These are phyloP conservation scores for Apostichopus californicus DNA, from an alignment of 35 echinoderm and acorn worm species.

Conservation along the genomic window DNA sequence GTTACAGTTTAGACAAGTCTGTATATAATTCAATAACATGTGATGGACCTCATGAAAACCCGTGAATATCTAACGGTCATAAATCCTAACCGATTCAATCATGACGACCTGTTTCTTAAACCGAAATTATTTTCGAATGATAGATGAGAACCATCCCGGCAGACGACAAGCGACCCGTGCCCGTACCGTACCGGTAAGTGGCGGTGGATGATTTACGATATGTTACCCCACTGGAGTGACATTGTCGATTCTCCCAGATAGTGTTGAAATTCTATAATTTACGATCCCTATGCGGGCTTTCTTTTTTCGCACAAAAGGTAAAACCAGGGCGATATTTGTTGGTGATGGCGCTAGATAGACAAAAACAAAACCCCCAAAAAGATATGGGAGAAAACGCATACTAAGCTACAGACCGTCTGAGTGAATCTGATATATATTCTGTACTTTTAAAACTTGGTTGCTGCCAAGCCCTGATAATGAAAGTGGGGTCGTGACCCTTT, in stretches of 20 bases:
- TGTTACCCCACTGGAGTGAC: conserved; percentile 57
- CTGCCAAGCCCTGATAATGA: too few relatives aligned
- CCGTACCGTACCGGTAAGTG: conserved; percentile 39
- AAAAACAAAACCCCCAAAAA: background rate
- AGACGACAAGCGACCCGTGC: conserved; percentile 41
- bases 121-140: conserved; percentile 40
- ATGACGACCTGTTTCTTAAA: conserved; percentile 50
- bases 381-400: too few relatives aligned
- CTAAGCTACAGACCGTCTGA: too few relatives aligned
- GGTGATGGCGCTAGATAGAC: conserved; percentile 21
- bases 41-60: background rate
- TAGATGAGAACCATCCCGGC: conserved; percentile 38
- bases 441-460: too few relatives aligned
- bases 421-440: too few relatives aligned
- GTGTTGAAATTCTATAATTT: conserved; percentile 39
- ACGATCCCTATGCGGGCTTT: conserved; percentile 19
- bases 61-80: background rate
- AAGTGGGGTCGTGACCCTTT: too few relatives aligned
- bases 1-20: too few relatives aligned
- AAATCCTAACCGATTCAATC: conserved; percentile 47
- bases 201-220: conserved; percentile 50
- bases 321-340: background rate
- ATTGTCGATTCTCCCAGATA: conserved; percentile 24
- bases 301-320: background rate
- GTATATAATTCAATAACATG: background rate